A percentile compares a stretch with the other conserved stretches of the same genome.
phyloP scores from a whole-genome alignment of 2,888 invertebrate genomes.

The Polyommatus icarus region DNA sequence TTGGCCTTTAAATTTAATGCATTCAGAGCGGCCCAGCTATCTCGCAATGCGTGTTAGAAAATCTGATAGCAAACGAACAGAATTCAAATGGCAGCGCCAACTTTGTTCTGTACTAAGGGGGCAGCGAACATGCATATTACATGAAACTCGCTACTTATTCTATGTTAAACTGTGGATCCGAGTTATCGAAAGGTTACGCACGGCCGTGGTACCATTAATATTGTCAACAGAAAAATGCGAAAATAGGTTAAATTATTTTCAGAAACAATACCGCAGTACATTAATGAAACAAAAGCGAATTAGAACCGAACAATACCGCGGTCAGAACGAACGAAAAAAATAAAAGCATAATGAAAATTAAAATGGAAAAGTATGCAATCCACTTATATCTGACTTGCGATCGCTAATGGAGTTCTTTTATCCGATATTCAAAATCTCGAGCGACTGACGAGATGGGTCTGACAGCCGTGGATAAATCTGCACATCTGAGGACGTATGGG shows the following conservation, averaged over 20 bases:
- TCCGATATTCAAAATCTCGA: slow-evolving; percentile 27
- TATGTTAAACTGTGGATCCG: slow-evolving; percentile 37
- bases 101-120: slow-evolving; percentile 38
- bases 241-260: not conserved
- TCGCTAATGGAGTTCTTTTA: slow-evolving; percentile 28
- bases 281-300: not conserved
- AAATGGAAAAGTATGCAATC: slow-evolving; percentile 15
- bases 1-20: slow-evolving; percentile 32
- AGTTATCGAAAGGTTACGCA: slow-evolving; percentile 37
- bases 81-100: slow-evolving; percentile 37
- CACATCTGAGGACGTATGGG: not conserved
- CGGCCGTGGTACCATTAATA: not conserved
- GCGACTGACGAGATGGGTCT: slow-evolving; percentile 11
- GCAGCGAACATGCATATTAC: slow-evolving; percentile 41
- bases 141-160: slow-evolving; percentile 41
- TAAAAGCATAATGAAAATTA: slow-evolving; percentile 8
- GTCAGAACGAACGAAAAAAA: slow-evolving; percentile 1
- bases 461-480: slow-evolving; percentile 25
- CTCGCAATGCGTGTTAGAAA: slow-evolving; percentile 38
- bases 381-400: slow-evolving; percentile 17
- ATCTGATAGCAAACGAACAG: slow-evolving; percentile 39
- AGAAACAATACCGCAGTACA: not conserved
- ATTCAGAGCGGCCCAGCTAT: slow-evolving; percentile 31
- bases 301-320: not conserved
- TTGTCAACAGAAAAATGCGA: not conserved